These are phyloP conservation scores for Notodonta ziczac DNA, from an alignment of 2,888 invertebrate species.

Conservation along the genomic window DNA sequence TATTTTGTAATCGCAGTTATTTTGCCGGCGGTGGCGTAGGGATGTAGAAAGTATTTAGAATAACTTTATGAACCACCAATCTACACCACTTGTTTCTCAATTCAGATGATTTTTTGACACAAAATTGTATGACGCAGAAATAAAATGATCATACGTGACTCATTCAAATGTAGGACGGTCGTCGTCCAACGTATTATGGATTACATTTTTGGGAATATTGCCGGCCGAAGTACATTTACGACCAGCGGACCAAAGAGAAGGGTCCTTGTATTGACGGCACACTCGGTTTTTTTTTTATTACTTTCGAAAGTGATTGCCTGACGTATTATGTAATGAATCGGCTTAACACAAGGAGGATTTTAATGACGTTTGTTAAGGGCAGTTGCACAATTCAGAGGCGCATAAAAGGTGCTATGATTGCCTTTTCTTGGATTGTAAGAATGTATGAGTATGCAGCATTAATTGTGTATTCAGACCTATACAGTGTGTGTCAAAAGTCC, in stretches of 20 bases:
- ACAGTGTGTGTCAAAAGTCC: too few species aligned
- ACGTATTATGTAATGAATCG: slow-evolving; percentile 56
- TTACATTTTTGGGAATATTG: slow-evolving; percentile 50
- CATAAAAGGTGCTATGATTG: background rate
- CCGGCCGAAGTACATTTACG: slow-evolving; percentile 51
- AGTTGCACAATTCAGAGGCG: slow-evolving; percentile 21
- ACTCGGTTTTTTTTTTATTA: slow-evolving; percentile 63
- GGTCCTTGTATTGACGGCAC: slow-evolving; percentile 42
- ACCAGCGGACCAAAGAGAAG: slow-evolving; percentile 52
- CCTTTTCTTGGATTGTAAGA: too few species aligned
- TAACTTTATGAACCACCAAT: too few species aligned
- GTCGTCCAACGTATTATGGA: slow-evolving; percentile 32
- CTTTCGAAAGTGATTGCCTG: slow-evolving; percentile 75
- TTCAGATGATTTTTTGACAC: too few species aligned
- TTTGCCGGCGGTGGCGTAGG: too few species aligned
- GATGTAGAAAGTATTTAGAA: too few species aligned
- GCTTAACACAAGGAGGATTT: slow-evolving; percentile 57
- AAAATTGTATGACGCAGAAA: slow-evolving; percentile 9
- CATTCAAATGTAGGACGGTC: slow-evolving; percentile 20
- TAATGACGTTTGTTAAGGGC: slow-evolving; percentile 54
- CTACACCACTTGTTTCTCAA: too few species aligned
- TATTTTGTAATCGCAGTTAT: too few species aligned
- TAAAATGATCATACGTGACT: slow-evolving; percentile 21
- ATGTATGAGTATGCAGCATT: too few species aligned
- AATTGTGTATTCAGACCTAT: too few species aligned